Base-by-base conservation (phyloP, 1,140 invertebrate genomes). In the Neocloeon triangulifer region DNA sequence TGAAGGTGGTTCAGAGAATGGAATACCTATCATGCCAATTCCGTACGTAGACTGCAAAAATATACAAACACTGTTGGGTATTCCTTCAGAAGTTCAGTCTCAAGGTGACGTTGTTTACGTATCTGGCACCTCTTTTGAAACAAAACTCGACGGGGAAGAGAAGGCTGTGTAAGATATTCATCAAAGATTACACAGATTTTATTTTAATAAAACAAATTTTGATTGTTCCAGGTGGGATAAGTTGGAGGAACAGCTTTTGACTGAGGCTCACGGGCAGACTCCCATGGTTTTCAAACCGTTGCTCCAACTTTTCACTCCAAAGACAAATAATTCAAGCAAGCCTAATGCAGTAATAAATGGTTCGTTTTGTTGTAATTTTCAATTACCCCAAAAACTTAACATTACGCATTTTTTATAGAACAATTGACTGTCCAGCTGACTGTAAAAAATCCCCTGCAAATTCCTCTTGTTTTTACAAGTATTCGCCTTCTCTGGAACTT, bases 401-500 rank as follows among this genome's bases (percentile, higher is more conserved):
- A 34, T 35, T n/a, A n/a, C n/a, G n/a, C 18, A 23, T 14, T 33
- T 9, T 23, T 61, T 62, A 38, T 52, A 74, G 86, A 92, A 54
- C 72, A 73, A 7, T 69, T 91, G 30, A 70, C 71, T 50, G 61
- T 88, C 31, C 69, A 72, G 30, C 54, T 91, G 17, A 62, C 66
- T 27, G 51, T 91, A 22, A 54, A 63, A 26, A 91, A 92, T 56
- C 75, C 77, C 2, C 54, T 89, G n/a, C 68, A 75, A 38, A 72
- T 85, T 25, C 53, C 69, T 4, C 45, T 88, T 30, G 53, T 64
- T 12, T 49, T 91, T 15, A 64, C 63, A 20, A 66, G 82, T 39
- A 56, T 91, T 3, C 64, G 69, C 42, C 50, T 89, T 12, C 50
- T 86, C n/a, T 91, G 82, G 80, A 66, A 57, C 13, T 77, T 81